Percentiles rank a stretch among this genome's conserved stretches.
Conservation (phyloP, 1,140 invertebrate species). For the Acromyrmex heyeri region DNA sequence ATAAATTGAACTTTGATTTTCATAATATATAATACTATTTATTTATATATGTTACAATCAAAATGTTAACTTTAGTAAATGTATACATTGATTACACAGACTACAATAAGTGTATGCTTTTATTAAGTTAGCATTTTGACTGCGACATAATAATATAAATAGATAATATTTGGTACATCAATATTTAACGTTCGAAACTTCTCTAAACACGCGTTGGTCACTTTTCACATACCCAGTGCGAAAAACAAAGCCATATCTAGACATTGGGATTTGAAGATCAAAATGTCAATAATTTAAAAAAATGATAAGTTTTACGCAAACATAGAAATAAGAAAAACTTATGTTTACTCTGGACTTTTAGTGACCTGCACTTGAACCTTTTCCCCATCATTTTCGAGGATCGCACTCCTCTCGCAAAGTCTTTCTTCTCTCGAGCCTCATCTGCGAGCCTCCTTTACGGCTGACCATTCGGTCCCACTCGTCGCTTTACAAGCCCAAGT, state of each 20-base stretch:
- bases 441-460: not conserved
- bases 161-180: too few species aligned
- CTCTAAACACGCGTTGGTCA: not conserved
- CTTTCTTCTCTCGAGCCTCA: not conserved
- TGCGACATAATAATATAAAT: too few species aligned
- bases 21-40: too few species aligned
- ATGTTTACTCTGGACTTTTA: not conserved
- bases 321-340: not conserved
- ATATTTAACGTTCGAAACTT: not conserved
- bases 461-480: slow-evolving; percentile 38
- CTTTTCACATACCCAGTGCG: not conserved
- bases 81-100: too few species aligned
- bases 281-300: not conserved
- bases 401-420: not conserved
- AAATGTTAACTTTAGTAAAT: too few species aligned
- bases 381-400: not conserved
- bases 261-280: not conserved
- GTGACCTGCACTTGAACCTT: not conserved
- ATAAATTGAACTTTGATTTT: too few species aligned
- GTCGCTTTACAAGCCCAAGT: slow-evolving; percentile 5
- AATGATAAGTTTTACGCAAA: not conserved
- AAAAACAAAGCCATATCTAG: not conserved
- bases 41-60: too few species aligned
- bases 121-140: too few species aligned
- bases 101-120: too few species aligned